Percentiles rank a stretch among this genome's conserved stretches.
phyloP scores from a whole-genome alignment of 2,797 vertebrate species.

The Vespertilio murinus region DNA sequence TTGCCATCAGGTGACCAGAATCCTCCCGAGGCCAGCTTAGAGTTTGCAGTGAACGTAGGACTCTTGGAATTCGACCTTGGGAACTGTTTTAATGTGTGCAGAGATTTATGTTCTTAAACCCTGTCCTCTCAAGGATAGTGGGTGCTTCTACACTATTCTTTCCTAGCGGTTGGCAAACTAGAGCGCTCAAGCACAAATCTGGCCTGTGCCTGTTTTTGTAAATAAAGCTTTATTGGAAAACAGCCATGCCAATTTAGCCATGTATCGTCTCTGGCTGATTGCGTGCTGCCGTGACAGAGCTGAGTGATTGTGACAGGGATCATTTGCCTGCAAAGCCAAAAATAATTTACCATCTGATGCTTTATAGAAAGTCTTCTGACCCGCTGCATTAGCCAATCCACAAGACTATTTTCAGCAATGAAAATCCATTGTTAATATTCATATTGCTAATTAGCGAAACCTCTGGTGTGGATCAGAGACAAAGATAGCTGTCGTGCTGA shows the following conservation, averaged over 20 bases:
- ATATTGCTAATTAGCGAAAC: background rate
- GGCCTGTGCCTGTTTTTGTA: background rate
- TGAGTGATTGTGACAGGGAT: background rate
- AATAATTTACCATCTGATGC: background rate
- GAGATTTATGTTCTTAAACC: background rate
- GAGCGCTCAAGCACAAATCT: background rate
- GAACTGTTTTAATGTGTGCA: background rate
- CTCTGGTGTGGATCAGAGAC: background rate
- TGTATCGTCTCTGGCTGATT: background rate
- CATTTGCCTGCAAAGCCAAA: background rate
- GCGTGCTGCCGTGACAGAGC: background rate
- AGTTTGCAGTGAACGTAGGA: background rate
- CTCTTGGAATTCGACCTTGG: background rate
- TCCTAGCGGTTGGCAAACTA: background rate
- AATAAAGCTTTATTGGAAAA: conserved; percentile 53
- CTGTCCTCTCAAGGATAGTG: background rate
- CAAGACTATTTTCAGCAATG: background rate
- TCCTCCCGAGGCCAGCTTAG: background rate
- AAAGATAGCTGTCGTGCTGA: background rate
- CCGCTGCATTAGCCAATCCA: background rate
- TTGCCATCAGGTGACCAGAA: background rate
- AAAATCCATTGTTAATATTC: background rate
- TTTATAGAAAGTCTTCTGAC: background rate
- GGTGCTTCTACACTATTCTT: background rate
- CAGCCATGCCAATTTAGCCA: background rate